Base-by-base conservation (phyloP, 2,113 vertebrate genomes). In the Halichoerus grypus region DNA sequence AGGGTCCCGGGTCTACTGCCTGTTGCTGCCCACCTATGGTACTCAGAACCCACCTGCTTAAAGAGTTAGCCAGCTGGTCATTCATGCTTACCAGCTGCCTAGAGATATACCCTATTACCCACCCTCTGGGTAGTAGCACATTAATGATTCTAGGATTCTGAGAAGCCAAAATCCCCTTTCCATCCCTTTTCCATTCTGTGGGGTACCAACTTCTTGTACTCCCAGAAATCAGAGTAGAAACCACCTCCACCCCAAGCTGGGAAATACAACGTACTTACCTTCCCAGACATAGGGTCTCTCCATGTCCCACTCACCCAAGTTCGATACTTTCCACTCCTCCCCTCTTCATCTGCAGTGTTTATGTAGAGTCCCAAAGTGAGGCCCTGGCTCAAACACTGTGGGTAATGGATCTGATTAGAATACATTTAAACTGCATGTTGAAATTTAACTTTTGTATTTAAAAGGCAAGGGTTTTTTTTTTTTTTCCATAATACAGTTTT, bases 401-500 rank as follows among this genome's bases (percentile, higher is more conserved):
- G 28, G 84, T 80, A 69, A 49, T 42, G 42, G 46, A 79, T 72
- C 79, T 84, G 49, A 94, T 79, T 4, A 31, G 61, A 94, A 71
- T 83, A 65, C 74, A 88, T 39, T 65, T 74, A 90, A 94, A 61
- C 59, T 63, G 49, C 39, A 39, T 71, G 49, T 72, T 82, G 72
- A 93, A 81, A 53, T 49, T 74, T 88, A 67, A 65, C 11, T 88
- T 59, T 77, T 83, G 71, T 79, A 79, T 94, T 93, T 82, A 82
- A 90, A 95, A 71, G 39, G 8, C 15, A 51, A 61, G 65, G 19
- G 16, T 18, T 85, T 86, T 65, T 36, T 9, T 36, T 49, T 80
- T 80, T 31, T 39, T 80, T 81, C 26, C 6, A 57, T 77, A 61
- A 46, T 93, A 31, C 3, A 49, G 10, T 90, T 86, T 59, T 76